Evolutionary conservation across 2,797 vertebrate species (phyloP), one percentile per base, ranked within the genome.

Genomic region (Lacerta viridis): DNA sequence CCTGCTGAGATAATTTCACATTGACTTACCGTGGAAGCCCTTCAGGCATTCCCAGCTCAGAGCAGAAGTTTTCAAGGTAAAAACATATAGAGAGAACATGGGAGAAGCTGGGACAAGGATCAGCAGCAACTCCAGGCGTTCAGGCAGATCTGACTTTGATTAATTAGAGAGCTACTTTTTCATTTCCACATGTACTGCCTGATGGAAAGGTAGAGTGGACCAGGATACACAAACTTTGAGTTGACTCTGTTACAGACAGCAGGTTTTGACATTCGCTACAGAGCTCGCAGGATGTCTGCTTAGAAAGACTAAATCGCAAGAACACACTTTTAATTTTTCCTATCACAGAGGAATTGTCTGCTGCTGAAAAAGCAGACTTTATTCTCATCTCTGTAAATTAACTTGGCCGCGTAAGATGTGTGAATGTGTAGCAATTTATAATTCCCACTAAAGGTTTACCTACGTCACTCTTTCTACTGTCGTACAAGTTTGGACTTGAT

Each of bases 131-230:
- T 98, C 97, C 97, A 98, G 98, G 98, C 98, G 93, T 97, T 98
- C 97, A 97, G 97, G 98, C 98, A 98, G 98, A 98, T 98, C 98
- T 99, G 98, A 99, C 98, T 98, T 99, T 99, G 98, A 99, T 99
- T 99, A 99, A 99, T 99, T 98, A 98, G 98, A 97, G 96, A 97
- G 97, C 97, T 97, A 96, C 97, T 97, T 97, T 98, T 97, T 97
- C 97, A 97, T 98, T 98, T 98, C 97, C 96, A 97, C 97, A 96
- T 96, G 96, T 97, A 97, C 96, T 96, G 97, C 96, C 97, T 97
- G 97, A 98, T 98, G 98, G 98, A 98, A 97, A 98, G 97, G 98
- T 96, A 97, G 97, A 97, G 95, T 97, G 97, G 97, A 96, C 95
- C 0, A 17, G 95, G 97, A 97, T 96, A 97, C 94, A 97, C 96